Conservation (phyloP, 2,113 vertebrate species). For the Microtus richardsoni region DNA sequence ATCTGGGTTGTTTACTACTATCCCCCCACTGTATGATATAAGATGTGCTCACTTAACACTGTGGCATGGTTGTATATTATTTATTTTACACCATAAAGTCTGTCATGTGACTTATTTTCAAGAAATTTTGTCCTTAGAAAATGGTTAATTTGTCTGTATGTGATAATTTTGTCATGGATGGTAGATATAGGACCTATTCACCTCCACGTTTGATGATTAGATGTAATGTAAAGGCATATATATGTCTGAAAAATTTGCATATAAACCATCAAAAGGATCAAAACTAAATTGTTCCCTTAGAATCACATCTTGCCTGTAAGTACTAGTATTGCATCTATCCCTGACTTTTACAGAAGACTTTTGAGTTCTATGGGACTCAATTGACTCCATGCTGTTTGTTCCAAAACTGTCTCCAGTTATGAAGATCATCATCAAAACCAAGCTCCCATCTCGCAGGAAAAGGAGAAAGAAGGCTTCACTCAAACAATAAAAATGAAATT, state of each 20-base stretch:
- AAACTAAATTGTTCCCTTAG: background rate
- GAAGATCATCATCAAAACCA: background rate
- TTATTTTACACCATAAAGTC: background rate
- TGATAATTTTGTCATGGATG: too few relatives aligned
- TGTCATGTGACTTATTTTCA: too few relatives aligned
- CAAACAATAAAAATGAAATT: background rate
- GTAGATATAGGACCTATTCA: background rate
- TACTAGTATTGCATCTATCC: background rate
- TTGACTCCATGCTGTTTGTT: accelerated
- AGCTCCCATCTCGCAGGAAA: background rate
- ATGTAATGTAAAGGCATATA: background rate
- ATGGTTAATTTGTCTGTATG: background rate
- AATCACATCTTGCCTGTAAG: background rate
- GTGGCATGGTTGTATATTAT: background rate
- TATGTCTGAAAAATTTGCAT: background rate
- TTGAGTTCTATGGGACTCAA: accelerated
- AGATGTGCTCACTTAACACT: background rate
- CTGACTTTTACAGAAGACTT: background rate
- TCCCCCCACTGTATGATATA: background rate
- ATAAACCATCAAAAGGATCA: background rate
- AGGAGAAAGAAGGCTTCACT: background rate
- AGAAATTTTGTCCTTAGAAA: background rate
- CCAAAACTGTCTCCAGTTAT: background rate
- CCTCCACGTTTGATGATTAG: background rate
- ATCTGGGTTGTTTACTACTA: background rate